A percentile compares a stretch with the other conserved stretches of the same genome.
These are phyloP conservation scores for Linyphia triangularis DNA, from an alignment of 2,888 invertebrate species.

Conservation along the genomic window DNA sequence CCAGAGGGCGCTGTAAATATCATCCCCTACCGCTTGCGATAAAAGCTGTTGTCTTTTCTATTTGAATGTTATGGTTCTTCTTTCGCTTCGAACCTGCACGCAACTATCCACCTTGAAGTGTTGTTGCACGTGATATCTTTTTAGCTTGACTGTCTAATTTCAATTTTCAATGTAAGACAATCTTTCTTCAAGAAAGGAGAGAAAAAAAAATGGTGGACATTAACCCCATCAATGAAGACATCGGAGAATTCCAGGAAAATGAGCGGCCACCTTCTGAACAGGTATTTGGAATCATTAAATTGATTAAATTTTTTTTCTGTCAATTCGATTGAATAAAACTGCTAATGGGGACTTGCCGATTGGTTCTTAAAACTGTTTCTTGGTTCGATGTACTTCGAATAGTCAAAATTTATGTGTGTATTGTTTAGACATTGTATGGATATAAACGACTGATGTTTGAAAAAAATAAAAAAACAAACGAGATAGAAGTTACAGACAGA, in stretches of 20 bases:
- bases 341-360: neutral
- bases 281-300: conserved; percentile 55
- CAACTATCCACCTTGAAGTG: conserved; percentile 54
- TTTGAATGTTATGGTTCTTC: conserved; percentile 64
- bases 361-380: neutral
- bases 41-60: conserved; percentile 19
- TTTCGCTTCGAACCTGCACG: conserved; percentile 40
- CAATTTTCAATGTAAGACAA: conserved; percentile 32
- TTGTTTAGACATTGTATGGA: too few species aligned
- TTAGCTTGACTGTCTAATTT: neutral
- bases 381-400: too few species aligned
- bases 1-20: conserved; percentile 42
- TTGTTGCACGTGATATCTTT: conserved; percentile 38
- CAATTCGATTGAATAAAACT: neutral
- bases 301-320: neutral
- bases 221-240: conserved; percentile 52
- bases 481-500: too few species aligned
- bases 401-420: too few species aligned
- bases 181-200: neutral
- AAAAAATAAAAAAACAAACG: too few species aligned
- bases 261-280: conserved; percentile 72
- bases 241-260: conserved; percentile 61
- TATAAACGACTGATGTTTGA: too few species aligned
- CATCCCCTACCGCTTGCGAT: conserved; percentile 15
- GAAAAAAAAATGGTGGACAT: conserved; percentile 67